These are phyloP conservation scores for Amphiprion percula DNA, from an alignment of 2,113 vertebrate species.

Conservation along the genomic window DNA sequence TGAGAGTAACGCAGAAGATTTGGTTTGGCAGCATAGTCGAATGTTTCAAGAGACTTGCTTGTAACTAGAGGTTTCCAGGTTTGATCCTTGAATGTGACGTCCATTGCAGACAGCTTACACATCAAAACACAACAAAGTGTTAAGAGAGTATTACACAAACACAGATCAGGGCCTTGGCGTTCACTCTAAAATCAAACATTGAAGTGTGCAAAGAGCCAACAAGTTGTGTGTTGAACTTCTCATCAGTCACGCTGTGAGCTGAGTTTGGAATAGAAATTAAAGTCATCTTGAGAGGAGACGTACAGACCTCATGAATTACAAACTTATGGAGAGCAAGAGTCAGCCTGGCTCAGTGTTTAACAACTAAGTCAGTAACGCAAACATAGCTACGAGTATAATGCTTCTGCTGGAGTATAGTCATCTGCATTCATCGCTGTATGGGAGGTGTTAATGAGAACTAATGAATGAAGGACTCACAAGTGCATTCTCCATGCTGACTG, in stretches of 20 bases:
- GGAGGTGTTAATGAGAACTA: slow-evolving; percentile 46
- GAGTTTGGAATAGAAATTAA: background rate
- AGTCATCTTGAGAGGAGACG: background rate
- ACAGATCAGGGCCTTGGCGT: slow-evolving; percentile 48
- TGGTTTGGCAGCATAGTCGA: slow-evolving; percentile 47
- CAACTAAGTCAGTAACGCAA: slow-evolving; percentile 40
- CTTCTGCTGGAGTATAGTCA: slow-evolving; percentile 28
- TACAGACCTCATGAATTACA: slow-evolving; percentile 23
- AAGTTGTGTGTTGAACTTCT: background rate
- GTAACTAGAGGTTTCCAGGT: slow-evolving; percentile 66
- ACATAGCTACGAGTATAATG: slow-evolving; percentile 37
- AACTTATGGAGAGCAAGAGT: slow-evolving; percentile 5
- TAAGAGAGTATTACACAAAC: slow-evolving; percentile 37
- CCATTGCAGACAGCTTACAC: slow-evolving; percentile 47
- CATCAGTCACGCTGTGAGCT: background rate
- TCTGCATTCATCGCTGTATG: slow-evolving; percentile 43
- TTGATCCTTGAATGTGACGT: slow-evolving; percentile 44
- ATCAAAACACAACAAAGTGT: slow-evolving; percentile 52
- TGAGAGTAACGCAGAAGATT: slow-evolving; percentile 53
- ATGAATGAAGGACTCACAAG: slow-evolving; percentile 32
- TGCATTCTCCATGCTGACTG: slow-evolving; percentile 14
- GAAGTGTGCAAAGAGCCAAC: background rate
- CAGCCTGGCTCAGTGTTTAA: slow-evolving; percentile 14
- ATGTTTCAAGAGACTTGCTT: slow-evolving; percentile 41
- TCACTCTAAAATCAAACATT: slow-evolving; percentile 4